Percentiles rank a stretch among this genome's conserved stretches.
Evolutionary conservation across 1,140 invertebrate genomes (phyloP).

Genomic region (Ylistrum balloti): DNA sequence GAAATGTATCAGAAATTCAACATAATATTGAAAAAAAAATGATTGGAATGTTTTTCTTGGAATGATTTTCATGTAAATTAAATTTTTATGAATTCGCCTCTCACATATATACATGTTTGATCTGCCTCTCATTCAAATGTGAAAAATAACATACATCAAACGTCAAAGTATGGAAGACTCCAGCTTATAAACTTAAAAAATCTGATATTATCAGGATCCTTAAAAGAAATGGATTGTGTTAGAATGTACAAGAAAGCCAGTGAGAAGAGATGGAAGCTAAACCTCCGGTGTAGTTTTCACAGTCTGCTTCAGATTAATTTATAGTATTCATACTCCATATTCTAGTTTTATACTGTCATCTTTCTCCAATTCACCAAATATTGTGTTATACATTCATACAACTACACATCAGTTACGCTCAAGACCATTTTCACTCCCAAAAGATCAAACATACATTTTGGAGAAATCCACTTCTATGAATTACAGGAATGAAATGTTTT

Average conservation of each 20-base stretch:
- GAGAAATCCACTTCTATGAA: not conserved
- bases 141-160: not conserved
- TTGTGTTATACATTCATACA: not conserved
- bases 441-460: not conserved
- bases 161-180: not conserved
- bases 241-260: slow-evolving; percentile 30
- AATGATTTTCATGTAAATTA: not conserved
- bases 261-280: slow-evolving; percentile 5
- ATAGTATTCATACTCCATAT: not conserved
- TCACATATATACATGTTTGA: not conserved
- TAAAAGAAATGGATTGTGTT: not conserved
- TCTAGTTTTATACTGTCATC: not conserved
- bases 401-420: not conserved
- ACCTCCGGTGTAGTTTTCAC: not conserved
- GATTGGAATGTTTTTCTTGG: not conserved
- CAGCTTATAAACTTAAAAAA: not conserved
- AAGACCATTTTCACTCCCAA: not conserved
- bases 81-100: not conserved
- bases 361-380: not conserved
- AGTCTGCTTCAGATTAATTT: not conserved
- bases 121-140: not conserved
- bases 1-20: not conserved
- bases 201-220: not conserved
- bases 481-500: not conserved
- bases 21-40: not conserved